Percentiles rank a stretch among this genome's conserved stretches.
Conservation (phyloP, 1,140 invertebrate species). For the Drosophila orena region DNA sequence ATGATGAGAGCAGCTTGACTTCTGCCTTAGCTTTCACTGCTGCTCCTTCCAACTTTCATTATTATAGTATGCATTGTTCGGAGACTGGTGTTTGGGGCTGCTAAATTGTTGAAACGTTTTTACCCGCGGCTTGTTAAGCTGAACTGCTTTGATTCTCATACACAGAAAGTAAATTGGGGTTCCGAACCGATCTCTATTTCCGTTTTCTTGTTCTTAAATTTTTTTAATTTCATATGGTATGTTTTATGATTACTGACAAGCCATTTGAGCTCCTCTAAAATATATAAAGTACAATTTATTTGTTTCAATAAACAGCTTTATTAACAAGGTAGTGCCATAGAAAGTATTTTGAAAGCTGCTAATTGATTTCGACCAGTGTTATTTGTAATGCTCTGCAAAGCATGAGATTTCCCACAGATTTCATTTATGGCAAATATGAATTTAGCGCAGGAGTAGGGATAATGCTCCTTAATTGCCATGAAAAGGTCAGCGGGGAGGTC, state of each 20-base stretch:
- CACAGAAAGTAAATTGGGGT: background rate
- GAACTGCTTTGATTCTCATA: slow-evolving; percentile 2
- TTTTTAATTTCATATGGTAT: too few species aligned
- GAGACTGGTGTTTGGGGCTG: background rate
- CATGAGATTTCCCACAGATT: slow-evolving; percentile 56
- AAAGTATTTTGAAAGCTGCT: too few species aligned
- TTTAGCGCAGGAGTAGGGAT: slow-evolving; percentile 12
- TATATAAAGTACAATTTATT: too few species aligned
- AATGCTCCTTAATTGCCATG: slow-evolving; percentile 58
- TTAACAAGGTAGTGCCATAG: background rate
- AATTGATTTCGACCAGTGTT: background rate
- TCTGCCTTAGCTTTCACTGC: slow-evolving; percentile 26
- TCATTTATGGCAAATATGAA: slow-evolving; percentile 58
- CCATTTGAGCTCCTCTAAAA: background rate
- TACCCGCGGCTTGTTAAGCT: slow-evolving; percentile 57
- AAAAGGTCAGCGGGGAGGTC: slow-evolving; percentile 60
- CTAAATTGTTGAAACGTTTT: slow-evolving; percentile 54
- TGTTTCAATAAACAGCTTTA: too few species aligned
- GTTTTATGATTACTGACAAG: too few species aligned
- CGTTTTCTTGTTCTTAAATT: too few species aligned
- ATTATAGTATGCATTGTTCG: slow-evolving; percentile 39
- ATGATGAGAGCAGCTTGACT: slow-evolving; percentile 70
- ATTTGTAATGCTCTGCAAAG: slow-evolving; percentile 48
- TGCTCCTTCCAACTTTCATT: slow-evolving; percentile 34
- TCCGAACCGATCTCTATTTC: too few species aligned